Evolutionary conservation across 2,113 vertebrate genomes (phyloP), one percentile per base, ranked within the genome.

Genomic region (Lipophrys pholis): DNA sequence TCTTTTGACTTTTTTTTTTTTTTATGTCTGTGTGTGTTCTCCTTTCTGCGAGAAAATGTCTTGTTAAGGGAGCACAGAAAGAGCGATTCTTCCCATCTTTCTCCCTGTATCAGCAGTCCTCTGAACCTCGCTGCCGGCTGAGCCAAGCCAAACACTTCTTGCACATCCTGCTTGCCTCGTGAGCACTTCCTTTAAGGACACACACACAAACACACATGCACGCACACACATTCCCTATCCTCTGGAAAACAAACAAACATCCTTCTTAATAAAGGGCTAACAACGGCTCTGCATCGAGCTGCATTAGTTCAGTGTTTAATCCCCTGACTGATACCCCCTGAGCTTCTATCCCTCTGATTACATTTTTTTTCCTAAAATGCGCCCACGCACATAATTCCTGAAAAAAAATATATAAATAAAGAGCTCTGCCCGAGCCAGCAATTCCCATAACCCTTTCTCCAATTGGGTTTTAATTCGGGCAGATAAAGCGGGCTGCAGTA

Each of bases 91-190:
- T 51, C 41, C 38, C 57, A 46, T 60, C 21, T 8, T 30, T 56
- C 55, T 61, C 62, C 38, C 59, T 53, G 63, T 35, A 86, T 61
- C 66, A 76, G 81, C 62, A 74, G 46, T 65, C 51, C 72, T 80
- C 48, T 38, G 80, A 73, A 72, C 54, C 39, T 63, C 40, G 54
- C 69, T 76, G 75, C 49, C 69, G 75, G 74, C 59, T 68, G 67
- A 61, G 78, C 87, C 80, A 69, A 84, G 62, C 74, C 71, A 84
- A 89, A 89, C 83, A 89, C 84, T 91, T 90, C 75, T 85, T 69
- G 71, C 54, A 76, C 80, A 87, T 92, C 83, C 88, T 88, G 88
- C 80, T 73, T 70, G 74, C 82, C 73, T 81, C 42, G 62, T 41
- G n/a, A 89, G 72, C 73, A 80, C 85, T 88, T 91, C 89, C 90